Conservation (phyloP, 2,797 vertebrate genomes). For the Lithobates sylvaticus region DNA sequence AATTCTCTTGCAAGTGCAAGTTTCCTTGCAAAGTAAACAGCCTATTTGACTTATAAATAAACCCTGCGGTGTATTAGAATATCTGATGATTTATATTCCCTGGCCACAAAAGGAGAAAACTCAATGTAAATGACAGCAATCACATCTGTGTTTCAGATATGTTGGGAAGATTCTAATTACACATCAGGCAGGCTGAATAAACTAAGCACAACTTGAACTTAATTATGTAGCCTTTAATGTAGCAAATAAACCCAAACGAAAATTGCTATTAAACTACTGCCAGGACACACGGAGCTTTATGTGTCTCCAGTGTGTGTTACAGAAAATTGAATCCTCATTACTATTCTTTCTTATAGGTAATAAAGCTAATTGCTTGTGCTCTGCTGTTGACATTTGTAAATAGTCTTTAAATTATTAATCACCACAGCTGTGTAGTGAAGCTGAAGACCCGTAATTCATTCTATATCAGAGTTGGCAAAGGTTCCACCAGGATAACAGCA, state of each 20-base stretch:
- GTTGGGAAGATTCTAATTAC: background rate
- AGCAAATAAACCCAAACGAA: slow-evolving; percentile 12
- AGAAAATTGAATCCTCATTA: background rate
- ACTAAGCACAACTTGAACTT: slow-evolving; percentile 6
- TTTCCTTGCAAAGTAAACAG: too few relatives aligned
- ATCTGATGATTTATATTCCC: too few relatives aligned
- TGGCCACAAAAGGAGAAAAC: too few relatives aligned
- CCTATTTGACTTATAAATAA: too few relatives aligned
- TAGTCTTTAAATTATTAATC: slow-evolving; percentile 43
- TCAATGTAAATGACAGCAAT: too few relatives aligned
- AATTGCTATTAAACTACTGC: slow-evolving; percentile 10
- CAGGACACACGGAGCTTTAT: slow-evolving; percentile 12
- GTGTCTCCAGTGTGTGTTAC: slow-evolving; percentile 1
- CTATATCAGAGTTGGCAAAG: background rate
- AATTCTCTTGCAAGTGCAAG: too few relatives aligned
- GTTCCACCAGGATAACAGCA: background rate
- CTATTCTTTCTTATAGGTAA: slow-evolving; percentile 24
- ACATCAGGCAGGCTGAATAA: slow-evolving; percentile 6
- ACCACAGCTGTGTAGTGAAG: background rate
- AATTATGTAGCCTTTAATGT: background rate
- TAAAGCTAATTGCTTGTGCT: slow-evolving; percentile 31
- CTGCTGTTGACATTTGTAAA: slow-evolving; percentile 36
- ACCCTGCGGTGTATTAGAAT: too few relatives aligned
- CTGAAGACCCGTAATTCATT: background rate
- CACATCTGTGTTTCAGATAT: background rate